Conservation (phyloP, 1,140 invertebrate species). For the Euwallacea similis region DNA sequence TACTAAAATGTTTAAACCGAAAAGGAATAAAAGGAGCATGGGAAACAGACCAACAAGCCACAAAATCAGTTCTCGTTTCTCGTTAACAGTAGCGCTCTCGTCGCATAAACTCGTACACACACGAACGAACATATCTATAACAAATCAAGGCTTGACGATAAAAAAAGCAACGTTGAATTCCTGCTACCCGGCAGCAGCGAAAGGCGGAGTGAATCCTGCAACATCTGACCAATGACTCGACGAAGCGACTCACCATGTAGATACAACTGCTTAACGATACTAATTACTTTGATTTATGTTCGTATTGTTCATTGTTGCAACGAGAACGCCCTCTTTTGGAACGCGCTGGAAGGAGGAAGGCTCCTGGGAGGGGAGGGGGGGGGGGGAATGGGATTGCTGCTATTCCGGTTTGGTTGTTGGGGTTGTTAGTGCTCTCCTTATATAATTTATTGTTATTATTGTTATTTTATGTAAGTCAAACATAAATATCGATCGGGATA, state of each 20-base stretch:
- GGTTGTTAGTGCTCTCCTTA: no score
- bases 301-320: conserved; percentile 57
- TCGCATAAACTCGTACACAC: no score
- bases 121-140: conserved; percentile 32
- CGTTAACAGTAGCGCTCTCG: no score
- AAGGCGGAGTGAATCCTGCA: conserved; percentile 52
- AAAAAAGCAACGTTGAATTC: conserved; percentile 40
- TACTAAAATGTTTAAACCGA: no score
- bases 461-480: no score
- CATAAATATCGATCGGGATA: no score
- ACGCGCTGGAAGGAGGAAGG: conserved; percentile 15
- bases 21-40: no score
- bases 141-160: conserved; percentile 31
- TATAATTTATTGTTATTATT: no score
- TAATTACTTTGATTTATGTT: conserved; percentile 70
- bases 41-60: no score
- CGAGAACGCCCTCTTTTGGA: conserved; percentile 49
- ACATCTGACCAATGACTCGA: conserved; percentile 51
- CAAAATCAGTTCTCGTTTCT: no score
- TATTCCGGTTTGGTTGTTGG: no score
- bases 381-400: no score
- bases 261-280: conserved; percentile 59
- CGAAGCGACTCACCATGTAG: conserved; percentile 52
- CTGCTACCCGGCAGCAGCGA: conserved; percentile 44
- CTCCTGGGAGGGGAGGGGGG: not conserved